Base-by-base conservation (phyloP, 2,113 vertebrate genomes). In the Nansenia antarctica region DNA sequence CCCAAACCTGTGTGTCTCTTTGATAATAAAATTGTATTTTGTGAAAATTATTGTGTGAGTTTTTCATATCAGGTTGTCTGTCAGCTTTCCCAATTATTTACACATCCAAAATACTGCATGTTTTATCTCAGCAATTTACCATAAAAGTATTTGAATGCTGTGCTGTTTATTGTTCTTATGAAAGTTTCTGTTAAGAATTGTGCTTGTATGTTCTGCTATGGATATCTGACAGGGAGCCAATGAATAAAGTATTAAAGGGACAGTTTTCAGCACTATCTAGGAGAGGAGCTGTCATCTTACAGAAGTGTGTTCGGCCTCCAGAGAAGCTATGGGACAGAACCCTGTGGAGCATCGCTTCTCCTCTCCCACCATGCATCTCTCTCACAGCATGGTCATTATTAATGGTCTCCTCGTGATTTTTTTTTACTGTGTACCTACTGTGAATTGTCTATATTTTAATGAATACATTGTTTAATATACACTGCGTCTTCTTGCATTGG, bases 301-400 rank as follows among this genome's bases (percentile, higher is more conserved):
- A 57, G 54, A 12, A 30, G 54, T 18, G 54, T 57, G 24, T 27
- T n/a, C 3, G 9, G 2, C 11, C 9, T 54, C 5, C 11, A n/a
- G 54, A 57, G 3, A 11, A 18, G 55, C 30, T 18, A 42, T n/a
- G 24, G 61, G 8, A 8, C 20, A 47, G 26, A 9, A 39, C 30
- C n/a, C 31, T 24, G 32, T 4, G 39, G 7, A 62, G 60, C 2
- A n/a, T n/a, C 27, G 35, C 72, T 79, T 65, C 67, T 63, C 32
- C 68, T 55, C 62, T 75, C 62, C 29, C 63, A 73, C 47, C 49
- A 26, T 65, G 55, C 66, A 39, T 14, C 11, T 1, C 62, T 72
- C 9, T 3, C 81, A 67, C 83, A 81, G 82, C 74, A 26, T 52
- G 76, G 47, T 2, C 26, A 27, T 20, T 81, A 85, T 78, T 71